Percentiles rank a stretch among this genome's conserved stretches.
Evolutionary conservation across 2,888 invertebrate species (phyloP).

Genomic region (Glyphotaelius pellucidus): DNA sequence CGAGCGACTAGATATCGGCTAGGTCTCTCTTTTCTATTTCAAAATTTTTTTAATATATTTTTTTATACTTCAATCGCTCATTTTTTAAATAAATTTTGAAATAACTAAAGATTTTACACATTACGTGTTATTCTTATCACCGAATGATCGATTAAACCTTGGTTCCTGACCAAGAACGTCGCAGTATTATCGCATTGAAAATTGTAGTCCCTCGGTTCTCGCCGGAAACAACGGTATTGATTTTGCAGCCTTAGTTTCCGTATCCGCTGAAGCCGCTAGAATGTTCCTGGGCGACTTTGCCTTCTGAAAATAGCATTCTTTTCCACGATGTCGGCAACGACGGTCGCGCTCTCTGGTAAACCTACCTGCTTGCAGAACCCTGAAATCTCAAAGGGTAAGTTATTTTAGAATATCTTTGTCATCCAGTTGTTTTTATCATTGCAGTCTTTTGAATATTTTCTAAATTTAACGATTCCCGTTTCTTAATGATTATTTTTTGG

Average conservation of each 20-base stretch:
- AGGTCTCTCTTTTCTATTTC: not conserved
- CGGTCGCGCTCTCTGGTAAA: constrained; percentile 18
- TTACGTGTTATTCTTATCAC: too few relatives aligned
- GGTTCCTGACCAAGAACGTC: too few relatives aligned
- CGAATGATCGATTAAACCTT: too few relatives aligned
- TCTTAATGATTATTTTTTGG: not conserved
- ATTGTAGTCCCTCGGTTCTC: too few relatives aligned
- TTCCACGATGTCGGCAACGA: not conserved
- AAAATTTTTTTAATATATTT: not conserved
- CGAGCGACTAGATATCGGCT: not conserved
- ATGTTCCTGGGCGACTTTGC: not conserved
- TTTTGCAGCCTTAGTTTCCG: constrained; percentile 15
- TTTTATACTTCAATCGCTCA: not conserved
- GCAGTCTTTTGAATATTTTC: not conserved
- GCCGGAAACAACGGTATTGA: constrained; percentile 20
- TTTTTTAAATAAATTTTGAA: not conserved
- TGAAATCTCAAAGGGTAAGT: constrained; percentile 28
- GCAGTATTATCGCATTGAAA: too few relatives aligned
- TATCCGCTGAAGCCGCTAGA: constrained; percentile 49
- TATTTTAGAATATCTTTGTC: not conserved
- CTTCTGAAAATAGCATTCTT: constrained; percentile 19
- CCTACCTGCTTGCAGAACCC: constrained; percentile 14
- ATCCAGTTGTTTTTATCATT: not conserved
- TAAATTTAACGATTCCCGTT: not conserved
- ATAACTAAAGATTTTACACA: not conserved